These are phyloP conservation scores for Sarotherodon lohbergeri DNA, from an alignment of 2,113 vertebrate species.

Conservation along the genomic window DNA sequence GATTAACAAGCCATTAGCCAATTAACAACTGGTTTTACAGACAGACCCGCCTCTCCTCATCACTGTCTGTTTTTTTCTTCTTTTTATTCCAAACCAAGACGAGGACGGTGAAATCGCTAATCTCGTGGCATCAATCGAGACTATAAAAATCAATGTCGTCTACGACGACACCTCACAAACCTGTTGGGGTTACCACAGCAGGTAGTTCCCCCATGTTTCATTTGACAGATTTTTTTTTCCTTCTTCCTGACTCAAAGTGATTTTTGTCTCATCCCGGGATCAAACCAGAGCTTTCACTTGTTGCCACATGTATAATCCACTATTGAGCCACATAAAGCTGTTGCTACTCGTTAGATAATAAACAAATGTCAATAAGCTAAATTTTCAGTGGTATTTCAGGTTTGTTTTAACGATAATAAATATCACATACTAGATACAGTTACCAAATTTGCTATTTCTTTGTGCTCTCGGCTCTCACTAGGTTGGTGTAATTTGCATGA, in stretches of 20 bases:
- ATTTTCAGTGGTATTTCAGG: neutral
- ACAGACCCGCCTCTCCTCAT: neutral
- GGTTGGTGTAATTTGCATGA: neutral
- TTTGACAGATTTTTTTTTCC: neutral
- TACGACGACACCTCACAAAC: accelerated
- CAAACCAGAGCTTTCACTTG: neutral
- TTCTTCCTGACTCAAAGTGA: neutral
- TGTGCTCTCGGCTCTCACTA: neutral
- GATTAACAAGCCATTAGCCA: neutral
- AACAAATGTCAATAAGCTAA: neutral
- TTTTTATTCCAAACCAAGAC: neutral
- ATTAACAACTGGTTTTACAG: neutral
- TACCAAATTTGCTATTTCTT: neutral
- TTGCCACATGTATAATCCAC: neutral
- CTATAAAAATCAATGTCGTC: neutral
- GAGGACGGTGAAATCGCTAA: neutral
- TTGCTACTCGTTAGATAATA: neutral
- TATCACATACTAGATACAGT: neutral
- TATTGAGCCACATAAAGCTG: neutral
- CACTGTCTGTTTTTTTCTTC: neutral
- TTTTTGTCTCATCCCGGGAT: neutral
- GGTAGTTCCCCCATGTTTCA: neutral
- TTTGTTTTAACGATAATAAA: neutral
- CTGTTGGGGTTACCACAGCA: neutral
- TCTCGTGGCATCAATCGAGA: neutral